Base-by-base conservation (phyloP, 2,797 vertebrate species). In the Cercopithecus hamlyni region DNA sequence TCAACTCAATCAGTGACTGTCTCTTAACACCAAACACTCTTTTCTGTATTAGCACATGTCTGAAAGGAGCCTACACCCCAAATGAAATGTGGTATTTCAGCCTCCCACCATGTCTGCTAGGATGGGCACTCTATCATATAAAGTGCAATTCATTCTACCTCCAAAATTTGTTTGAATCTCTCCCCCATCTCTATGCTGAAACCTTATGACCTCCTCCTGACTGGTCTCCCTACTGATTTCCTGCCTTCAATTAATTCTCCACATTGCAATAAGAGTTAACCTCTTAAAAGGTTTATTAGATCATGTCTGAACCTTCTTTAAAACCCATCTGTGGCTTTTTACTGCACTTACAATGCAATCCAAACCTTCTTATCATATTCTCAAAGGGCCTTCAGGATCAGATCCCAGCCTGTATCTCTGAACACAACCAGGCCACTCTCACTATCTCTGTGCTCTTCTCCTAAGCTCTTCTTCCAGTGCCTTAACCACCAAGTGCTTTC, bases 401-500 rank as follows among this genome's bases (percentile, higher is more conserved):
- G 14, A 15, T 26, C 30, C 17, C 0, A 39, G 15, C 4, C 67
- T 45, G 7, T 1, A 0, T 57, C 61, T 27, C 45, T 19, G 30
- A 61, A 33, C 1, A 30, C 12, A 14, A 0, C 67, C 17, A 1
- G 19, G 20, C 52, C 27, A 9, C 76, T 50, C 30, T 10, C 43
- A 0, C 24, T 4, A 5, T 17, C 43, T 41, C 86, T 4, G 2
- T 4, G 15, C 19, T 11, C 48, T 33, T 55, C 26, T 24, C 9
- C 24, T 43, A 0, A n/a, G 19, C 4, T 43, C 76, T n/a, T 57
- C 50, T n/a, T 20, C 43, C n/a, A 15, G 10, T 5, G 9, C 57
- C 27, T 52, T 12, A 20, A 2, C 41, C 36, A 7, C 5, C 45
- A 4, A 36, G 12, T 0, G 0, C 58, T 36, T 48, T 45, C 50